phyloP scores from a whole-genome alignment of 1,140 invertebrate species.

The Copidosoma floridanum region DNA sequence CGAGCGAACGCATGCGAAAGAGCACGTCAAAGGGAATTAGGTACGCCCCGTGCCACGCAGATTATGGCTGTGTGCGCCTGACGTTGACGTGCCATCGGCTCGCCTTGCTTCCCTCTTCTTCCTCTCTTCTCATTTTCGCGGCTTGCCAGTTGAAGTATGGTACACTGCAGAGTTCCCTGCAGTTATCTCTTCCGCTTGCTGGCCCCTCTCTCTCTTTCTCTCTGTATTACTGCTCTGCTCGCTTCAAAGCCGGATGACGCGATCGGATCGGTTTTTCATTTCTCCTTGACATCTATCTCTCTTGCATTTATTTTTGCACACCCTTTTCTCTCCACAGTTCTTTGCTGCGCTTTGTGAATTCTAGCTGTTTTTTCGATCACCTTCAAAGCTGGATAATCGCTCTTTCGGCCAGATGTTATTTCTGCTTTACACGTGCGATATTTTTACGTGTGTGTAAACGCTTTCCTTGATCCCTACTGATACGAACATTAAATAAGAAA shows the following conservation, averaged over 20 bases:
- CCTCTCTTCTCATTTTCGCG: background rate
- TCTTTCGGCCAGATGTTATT: too few species aligned
- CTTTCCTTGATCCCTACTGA: too few species aligned
- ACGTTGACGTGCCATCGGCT: constrained; percentile 39
- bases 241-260: background rate
- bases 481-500: too few species aligned
- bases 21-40: constrained; percentile 43
- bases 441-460: too few species aligned
- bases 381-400: constrained; percentile 20
- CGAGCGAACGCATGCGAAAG: constrained; percentile 37
- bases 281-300: background rate
- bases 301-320: background rate
- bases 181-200: background rate
- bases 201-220: background rate
- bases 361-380: background rate
- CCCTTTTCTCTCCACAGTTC: background rate
- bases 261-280: background rate
- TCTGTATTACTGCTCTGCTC: background rate
- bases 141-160: too few species aligned
- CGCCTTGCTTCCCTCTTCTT: background rate
- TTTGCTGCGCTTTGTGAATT: background rate
- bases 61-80: constrained; percentile 40
- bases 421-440: too few species aligned
- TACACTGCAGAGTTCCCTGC: too few species aligned
- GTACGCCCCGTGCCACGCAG: constrained; percentile 31